These are phyloP conservation scores for Enteromius unitaeniatus DNA, from an alignment of 2,797 vertebrate genomes.

Conservation along the genomic window DNA sequence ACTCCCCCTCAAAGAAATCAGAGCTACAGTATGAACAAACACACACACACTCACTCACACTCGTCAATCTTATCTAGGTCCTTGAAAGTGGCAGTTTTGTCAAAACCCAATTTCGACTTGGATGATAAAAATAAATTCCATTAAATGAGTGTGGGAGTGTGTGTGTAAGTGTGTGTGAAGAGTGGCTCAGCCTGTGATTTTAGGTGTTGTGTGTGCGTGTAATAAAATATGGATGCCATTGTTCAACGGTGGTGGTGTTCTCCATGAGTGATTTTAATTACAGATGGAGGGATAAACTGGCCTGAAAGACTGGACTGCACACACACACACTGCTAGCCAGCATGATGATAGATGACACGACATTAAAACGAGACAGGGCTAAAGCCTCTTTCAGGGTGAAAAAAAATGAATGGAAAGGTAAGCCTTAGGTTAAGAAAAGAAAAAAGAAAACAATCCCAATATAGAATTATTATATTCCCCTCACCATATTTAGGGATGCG, in stretches of 20 bases:
- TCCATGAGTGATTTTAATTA: slow-evolving; percentile 82
- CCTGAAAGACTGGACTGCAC: slow-evolving; percentile 40
- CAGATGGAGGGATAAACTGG: slow-evolving; percentile 75
- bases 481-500: background rate
- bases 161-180: slow-evolving; percentile 28
- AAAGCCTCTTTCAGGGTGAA: slow-evolving; percentile 32
- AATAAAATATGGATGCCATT: slow-evolving; percentile 74
- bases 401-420: slow-evolving; percentile 32
- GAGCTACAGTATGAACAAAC: background rate
- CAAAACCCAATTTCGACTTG: slow-evolving; percentile 61
- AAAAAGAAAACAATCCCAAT: slow-evolving; percentile 8
- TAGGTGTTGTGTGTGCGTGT: slow-evolving; percentile 32
- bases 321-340: slow-evolving; percentile 36
- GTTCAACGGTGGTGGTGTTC: slow-evolving; percentile 67
- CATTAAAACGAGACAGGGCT: slow-evolving; percentile 35
- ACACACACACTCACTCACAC: background rate
- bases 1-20: slow-evolving; percentile 13
- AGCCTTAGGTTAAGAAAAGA: slow-evolving; percentile 23
- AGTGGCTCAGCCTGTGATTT: slow-evolving; percentile 32
- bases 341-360: slow-evolving; percentile 62
- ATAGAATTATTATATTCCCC: slow-evolving; percentile 15
- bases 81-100: slow-evolving; percentile 51
- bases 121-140: slow-evolving; percentile 61
- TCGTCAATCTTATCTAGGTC: slow-evolving; percentile 42
- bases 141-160: slow-evolving; percentile 43